A percentile compares a stretch with the other conserved stretches of the same genome.
Conservation (phyloP, 2,113 vertebrate species). For the Opisthocomus hoazin region DNA sequence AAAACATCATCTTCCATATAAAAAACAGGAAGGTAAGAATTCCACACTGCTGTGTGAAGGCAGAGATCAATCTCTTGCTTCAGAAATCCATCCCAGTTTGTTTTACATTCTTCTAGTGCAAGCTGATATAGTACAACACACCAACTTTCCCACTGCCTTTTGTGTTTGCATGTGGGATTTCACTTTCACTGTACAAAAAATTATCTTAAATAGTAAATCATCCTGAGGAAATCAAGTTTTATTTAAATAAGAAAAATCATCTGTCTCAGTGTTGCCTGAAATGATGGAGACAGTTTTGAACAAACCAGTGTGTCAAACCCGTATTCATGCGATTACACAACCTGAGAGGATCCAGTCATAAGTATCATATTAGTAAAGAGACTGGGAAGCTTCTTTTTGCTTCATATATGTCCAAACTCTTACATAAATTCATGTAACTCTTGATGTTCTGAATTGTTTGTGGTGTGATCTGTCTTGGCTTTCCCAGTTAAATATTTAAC, state of each 20-base stretch:
- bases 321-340: not conserved
- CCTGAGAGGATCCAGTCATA: not conserved
- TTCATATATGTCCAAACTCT: not conserved
- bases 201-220: not conserved
- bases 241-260: not conserved
- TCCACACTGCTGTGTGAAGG: not conserved
- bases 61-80: not conserved
- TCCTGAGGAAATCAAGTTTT: not conserved
- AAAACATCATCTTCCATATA: not conserved
- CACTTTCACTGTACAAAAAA: not conserved
- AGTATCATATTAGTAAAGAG: not conserved
- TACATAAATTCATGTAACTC: not conserved
- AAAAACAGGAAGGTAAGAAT: not conserved
- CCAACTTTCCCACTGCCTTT: not conserved
- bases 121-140: not conserved
- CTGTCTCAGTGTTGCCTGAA: not conserved
- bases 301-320: not conserved
- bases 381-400: not conserved
- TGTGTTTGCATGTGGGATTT: not conserved
- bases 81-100: not conserved
- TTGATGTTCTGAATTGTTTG: not conserved
- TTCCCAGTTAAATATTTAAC: not conserved
- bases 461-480: not conserved
- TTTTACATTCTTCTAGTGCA: not conserved
- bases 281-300: not conserved